A percentile compares a stretch with the other conserved stretches of the same genome.
These are phyloP conservation scores for Grantiella picta DNA, from an alignment of 2,113 vertebrate genomes.

Conservation along the genomic window DNA sequence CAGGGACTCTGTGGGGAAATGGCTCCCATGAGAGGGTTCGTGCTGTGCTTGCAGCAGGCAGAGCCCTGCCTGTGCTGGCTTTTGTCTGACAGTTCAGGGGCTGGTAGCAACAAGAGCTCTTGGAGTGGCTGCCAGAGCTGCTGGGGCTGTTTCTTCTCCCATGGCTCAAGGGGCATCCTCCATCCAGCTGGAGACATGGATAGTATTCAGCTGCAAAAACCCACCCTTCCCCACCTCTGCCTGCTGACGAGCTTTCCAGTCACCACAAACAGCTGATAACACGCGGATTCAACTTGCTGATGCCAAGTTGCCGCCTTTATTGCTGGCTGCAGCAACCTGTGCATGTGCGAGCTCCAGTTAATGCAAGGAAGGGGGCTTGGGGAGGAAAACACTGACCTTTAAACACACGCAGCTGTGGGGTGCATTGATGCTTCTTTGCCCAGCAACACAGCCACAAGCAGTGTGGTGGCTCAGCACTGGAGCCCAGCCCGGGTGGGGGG, in stretches of 20 bases:
- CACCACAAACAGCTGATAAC: not conserved
- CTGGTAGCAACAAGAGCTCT: not conserved
- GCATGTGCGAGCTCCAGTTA: not conserved
- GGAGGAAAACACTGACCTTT: not conserved
- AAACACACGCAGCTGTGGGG: fast-evolving
- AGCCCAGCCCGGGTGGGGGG: not conserved
- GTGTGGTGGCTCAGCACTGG: not conserved
- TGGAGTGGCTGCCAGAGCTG: not conserved
- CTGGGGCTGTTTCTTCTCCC: not conserved
- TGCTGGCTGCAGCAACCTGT: not conserved
- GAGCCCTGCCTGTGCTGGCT: not conserved
- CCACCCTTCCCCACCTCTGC: not conserved
- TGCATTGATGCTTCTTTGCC: not conserved
- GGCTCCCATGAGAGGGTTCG: not conserved
- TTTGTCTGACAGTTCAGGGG: not conserved
- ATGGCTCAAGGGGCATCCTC: not conserved
- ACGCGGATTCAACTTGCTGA: fast-evolving
- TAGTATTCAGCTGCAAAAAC: not conserved
- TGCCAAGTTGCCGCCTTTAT: not conserved
- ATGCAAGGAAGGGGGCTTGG: not conserved
- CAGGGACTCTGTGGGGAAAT: not conserved
- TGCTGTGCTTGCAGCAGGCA: not conserved
- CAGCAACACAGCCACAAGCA: not conserved
- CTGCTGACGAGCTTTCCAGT: not conserved
- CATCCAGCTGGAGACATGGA: not conserved